These are phyloP conservation scores for Podocnemis expansa DNA, from an alignment of 2,113 vertebrate species.

Conservation along the genomic window DNA sequence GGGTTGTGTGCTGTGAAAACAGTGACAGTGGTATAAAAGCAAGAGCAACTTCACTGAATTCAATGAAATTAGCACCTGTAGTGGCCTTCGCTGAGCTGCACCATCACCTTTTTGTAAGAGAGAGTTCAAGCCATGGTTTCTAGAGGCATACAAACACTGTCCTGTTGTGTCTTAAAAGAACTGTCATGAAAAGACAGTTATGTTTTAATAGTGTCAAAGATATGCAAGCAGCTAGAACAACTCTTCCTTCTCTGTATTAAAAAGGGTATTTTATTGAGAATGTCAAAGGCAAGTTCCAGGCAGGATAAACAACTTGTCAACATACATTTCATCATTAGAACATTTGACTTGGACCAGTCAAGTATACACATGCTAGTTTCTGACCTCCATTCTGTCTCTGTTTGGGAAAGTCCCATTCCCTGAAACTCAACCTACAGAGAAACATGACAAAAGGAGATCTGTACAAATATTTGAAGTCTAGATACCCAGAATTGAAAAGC, in stretches of 20 bases:
- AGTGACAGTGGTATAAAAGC: neutral
- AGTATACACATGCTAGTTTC: neutral
- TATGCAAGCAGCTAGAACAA: neutral
- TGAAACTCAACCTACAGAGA: neutral
- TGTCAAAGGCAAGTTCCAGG: neutral
- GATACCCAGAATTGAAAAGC: neutral
- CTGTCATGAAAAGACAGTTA: neutral
- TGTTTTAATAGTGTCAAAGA: too few relatives aligned
- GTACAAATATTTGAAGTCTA: neutral
- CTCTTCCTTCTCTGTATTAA: neutral
- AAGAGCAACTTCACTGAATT: neutral
- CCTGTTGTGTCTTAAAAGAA: neutral
- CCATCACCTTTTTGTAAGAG: rapidly evolving
- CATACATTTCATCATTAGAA: rapidly evolving
- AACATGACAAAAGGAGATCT: neutral
- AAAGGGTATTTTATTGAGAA: neutral
- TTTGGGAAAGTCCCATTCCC: neutral
- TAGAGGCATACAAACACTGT: neutral
- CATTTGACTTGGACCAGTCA: neutral
- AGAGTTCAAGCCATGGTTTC: neutral
- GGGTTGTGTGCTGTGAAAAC: neutral
- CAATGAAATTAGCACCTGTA: neutral
- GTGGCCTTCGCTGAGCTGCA: neutral
- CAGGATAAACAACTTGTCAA: neutral
- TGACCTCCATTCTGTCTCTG: neutral